Conservation (phyloP, 2,797 vertebrate genomes). For the Mastacembelus armatus region DNA sequence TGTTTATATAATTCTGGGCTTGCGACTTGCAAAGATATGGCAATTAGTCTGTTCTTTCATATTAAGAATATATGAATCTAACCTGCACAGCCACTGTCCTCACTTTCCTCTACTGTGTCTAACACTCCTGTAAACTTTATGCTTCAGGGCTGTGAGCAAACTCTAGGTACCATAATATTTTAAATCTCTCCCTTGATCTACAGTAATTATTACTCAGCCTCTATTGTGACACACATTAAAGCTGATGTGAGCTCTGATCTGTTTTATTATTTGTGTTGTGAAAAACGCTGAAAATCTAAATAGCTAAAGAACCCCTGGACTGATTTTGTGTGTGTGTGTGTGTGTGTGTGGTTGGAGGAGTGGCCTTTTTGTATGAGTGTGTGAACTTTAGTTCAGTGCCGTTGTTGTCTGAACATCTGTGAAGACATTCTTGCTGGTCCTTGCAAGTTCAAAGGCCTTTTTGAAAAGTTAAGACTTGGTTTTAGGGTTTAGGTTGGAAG, state of each 20-base stretch:
- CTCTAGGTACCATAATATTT: neutral
- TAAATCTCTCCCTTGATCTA: neutral
- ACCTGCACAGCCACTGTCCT: too few species aligned
- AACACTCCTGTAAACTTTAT: neutral
- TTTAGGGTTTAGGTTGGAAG: too few species aligned
- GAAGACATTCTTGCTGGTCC: too few species aligned
- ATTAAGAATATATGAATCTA: too few species aligned
- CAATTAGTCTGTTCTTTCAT: neutral
- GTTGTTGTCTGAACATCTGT: too few species aligned
- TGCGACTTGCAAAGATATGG: slow-evolving; percentile 4
- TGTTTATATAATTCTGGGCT: slow-evolving; percentile 50
- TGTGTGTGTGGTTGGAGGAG: slow-evolving; percentile 16
- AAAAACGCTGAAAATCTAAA: neutral
- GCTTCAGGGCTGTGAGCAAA: neutral
- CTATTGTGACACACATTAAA: neutral
- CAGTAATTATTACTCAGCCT: neutral
- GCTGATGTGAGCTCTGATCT: slow-evolving; percentile 10
- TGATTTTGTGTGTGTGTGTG: slow-evolving; percentile 15
- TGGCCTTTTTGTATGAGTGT: slow-evolving; percentile 3
- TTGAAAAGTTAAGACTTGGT: too few species aligned
- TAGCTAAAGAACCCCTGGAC: too few species aligned
- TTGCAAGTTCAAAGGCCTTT: too few species aligned
- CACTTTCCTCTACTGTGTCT: too few species aligned
- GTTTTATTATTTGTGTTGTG: neutral
- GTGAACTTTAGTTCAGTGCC: too few species aligned